Evolutionary conservation across 2,888 invertebrate species (phyloP), one percentile per base, ranked within the genome.

Genomic region (Herminia tarsipennalis): DNA sequence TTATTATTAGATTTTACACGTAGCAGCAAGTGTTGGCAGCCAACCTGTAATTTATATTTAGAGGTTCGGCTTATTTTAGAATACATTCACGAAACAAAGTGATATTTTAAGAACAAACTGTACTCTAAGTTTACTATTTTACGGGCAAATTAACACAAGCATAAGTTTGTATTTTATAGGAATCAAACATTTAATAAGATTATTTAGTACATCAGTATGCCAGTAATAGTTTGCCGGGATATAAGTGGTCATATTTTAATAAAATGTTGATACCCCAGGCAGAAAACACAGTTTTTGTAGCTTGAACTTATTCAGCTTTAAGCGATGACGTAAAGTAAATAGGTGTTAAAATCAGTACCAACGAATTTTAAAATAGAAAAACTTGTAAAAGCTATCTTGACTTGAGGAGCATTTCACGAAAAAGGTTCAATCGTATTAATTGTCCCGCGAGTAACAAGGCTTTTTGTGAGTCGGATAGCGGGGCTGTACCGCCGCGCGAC

Each of bases 401-500:
- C 46, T 49, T 43, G 51, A 66, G 58, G 40, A 46, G 51, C 54
- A 51, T 53, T 66, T 54, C 55, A 59, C 53, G 58, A 62, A 69
- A 72, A 76, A 78, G 58, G 69, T 68, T 73, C 75, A 70, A 76
- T 76, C 65, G 70, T 70, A 76, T 76, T 80, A 81, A 81, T 81
- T 77, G 78, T 79, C 68, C 63, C 70, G 69, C 71, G 74, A 71
- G 73, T 76, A 77, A 78, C 73, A 77, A 79, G 73, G 70, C 70
- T 73, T 73, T 78, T 75, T 70, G 66, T 61, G 69, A 73, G 72
- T 66, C 53, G 67, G 55, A 73, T 73, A 73, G 74, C 79, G 76
- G 75, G 75, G 81, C 69, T 70, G 76, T 74, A 81, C 69, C 72
- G 79, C 38, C 32, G 60, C 75, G 70, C 66, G 73, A 70, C 76